A percentile compares a stretch with the other conserved stretches of the same genome.
phyloP scores from a whole-genome alignment of 1,140 invertebrate genomes.

The Drosophila serrata region DNA sequence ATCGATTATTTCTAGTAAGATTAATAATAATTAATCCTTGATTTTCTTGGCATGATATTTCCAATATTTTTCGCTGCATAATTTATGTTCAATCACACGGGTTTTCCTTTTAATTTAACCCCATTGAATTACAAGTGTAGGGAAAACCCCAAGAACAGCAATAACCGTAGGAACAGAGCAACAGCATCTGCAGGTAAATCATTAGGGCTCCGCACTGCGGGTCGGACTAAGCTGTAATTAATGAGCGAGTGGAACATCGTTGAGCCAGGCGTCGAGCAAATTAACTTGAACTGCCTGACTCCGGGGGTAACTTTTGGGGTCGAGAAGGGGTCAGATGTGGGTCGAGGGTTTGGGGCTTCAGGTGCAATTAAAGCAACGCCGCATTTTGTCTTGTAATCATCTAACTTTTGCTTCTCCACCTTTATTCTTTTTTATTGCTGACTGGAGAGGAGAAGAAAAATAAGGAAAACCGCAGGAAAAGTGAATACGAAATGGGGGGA shows the following conservation, averaged over 20 bases:
- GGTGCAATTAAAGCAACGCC: slow-evolving; percentile 72
- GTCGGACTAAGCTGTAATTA: slow-evolving; percentile 76
- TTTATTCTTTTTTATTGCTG: slow-evolving; percentile 24
- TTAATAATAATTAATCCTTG: no score
- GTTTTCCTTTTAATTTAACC: background rate
- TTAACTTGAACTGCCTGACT: slow-evolving; percentile 67
- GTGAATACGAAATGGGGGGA: slow-evolving; percentile 12
- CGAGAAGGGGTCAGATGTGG: slow-evolving; percentile 4
- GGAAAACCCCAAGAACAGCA: slow-evolving; percentile 13
- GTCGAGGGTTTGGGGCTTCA: slow-evolving; percentile 42
- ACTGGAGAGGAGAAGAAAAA: slow-evolving; percentile 1
- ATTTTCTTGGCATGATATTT: background rate
- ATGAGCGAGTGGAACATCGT: slow-evolving; percentile 76
- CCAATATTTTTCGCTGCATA: background rate
- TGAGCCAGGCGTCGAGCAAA: slow-evolving; percentile 61
- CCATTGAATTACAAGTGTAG: slow-evolving; percentile 13
- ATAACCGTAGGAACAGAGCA: slow-evolving; percentile 20
- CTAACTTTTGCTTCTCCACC: slow-evolving; percentile 36
- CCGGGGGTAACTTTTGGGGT: background rate
- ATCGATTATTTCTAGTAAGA: no score
- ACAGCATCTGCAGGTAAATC: slow-evolving; percentile 68
- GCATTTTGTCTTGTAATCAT: slow-evolving; percentile 71
- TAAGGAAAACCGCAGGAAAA: slow-evolving; percentile 26
- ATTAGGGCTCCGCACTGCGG: slow-evolving; percentile 54
- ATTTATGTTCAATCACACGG: background rate